Percentiles rank a stretch among this genome's conserved stretches.
Evolutionary conservation across 2,797 vertebrate genomes (phyloP).

Genomic region (Eupleurogrammus muticus): DNA sequence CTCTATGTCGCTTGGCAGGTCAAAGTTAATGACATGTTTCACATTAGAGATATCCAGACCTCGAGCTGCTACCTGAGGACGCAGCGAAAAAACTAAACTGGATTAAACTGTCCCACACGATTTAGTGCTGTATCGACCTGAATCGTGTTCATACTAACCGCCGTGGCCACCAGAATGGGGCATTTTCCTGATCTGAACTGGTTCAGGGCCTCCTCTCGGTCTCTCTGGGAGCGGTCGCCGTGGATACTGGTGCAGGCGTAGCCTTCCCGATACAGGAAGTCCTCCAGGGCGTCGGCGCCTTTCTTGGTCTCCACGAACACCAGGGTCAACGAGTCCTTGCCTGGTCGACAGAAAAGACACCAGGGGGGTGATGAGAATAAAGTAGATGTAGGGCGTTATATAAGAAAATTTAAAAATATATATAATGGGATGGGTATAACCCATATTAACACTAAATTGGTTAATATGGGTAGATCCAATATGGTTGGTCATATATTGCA

Average conservation of each 20-base stretch:
- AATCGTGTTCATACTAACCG: constrained; percentile 80
- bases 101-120: too few relatives aligned
- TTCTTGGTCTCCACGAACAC: constrained; percentile 99
- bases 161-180: constrained; percentile 96
- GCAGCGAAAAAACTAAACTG: not conserved
- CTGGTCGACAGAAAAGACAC: constrained; percentile 66
- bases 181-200: constrained; percentile 97
- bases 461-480: too few relatives aligned
- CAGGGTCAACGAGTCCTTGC: constrained; percentile 94
- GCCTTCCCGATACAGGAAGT: constrained; percentile 94
- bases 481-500: too few relatives aligned
- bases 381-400: not conserved
- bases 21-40: constrained; percentile 97
- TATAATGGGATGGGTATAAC: too few relatives aligned
- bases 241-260: constrained; percentile 98
- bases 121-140: too few relatives aligned
- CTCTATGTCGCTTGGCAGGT: constrained; percentile 96
- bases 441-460: too few relatives aligned
- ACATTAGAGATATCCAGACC: constrained; percentile 94
- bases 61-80: constrained; percentile 91
- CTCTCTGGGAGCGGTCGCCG: constrained; percentile 95
- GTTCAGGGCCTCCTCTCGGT: constrained; percentile 94
- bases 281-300: constrained; percentile 93
- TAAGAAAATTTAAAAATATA: too few relatives aligned
- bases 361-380: not conserved